Percentiles rank a stretch among this genome's conserved stretches.
phyloP scores from a whole-genome alignment of 2,113 vertebrate genomes.

The Eretmochelys imbricata region DNA sequence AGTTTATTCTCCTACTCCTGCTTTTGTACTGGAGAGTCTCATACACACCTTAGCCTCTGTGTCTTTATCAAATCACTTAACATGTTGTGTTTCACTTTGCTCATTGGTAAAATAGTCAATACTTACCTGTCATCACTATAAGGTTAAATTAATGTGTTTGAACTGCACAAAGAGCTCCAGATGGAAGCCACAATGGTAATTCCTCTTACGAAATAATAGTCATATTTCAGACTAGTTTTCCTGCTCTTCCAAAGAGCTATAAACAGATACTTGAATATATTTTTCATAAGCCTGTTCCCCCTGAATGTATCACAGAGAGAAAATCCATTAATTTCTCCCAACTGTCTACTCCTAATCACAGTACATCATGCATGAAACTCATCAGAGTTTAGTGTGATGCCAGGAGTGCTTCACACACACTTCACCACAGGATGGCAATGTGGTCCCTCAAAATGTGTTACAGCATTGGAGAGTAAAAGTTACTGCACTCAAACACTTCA shows the following conservation, averaged over 20 bases:
- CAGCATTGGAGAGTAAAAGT: not conserved
- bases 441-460: not conserved
- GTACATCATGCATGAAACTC: not conserved
- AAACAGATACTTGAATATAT: not conserved
- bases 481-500: not conserved
- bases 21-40: not conserved
- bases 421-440: not conserved
- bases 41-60: too few species aligned
- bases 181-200: accelerated
- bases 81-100: not conserved
- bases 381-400: not conserved
- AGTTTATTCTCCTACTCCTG: not conserved
- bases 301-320: not conserved
- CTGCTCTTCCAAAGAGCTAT: not conserved
- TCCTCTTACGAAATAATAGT: too few species aligned
- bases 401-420: not conserved
- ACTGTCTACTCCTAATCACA: not conserved
- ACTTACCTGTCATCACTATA: not conserved
- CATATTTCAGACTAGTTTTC: not conserved
- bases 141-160: accelerated
- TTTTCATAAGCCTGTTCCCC: not conserved
- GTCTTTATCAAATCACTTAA: not conserved
- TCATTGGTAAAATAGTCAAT: accelerated
- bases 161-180: accelerated
- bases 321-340: not conserved